phyloP scores from a whole-genome alignment of 2,797 vertebrate species.

The Poecilia gillii region DNA sequence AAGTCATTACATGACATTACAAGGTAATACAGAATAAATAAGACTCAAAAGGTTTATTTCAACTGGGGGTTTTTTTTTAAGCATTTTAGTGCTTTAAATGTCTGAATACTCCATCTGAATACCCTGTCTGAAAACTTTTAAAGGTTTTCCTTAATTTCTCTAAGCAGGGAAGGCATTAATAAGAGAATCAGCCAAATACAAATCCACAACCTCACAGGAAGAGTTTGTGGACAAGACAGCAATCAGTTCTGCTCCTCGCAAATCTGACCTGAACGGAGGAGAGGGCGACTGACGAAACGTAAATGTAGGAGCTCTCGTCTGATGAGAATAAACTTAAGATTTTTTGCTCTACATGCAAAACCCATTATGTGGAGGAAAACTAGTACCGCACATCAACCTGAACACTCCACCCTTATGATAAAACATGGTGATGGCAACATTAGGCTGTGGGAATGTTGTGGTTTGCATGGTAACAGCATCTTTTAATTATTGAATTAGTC shows the following conservation, averaged over 20 bases:
- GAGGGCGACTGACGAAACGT: neutral
- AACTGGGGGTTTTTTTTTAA: slow-evolving; percentile 13
- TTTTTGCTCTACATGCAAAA: neutral
- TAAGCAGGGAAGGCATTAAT: neutral
- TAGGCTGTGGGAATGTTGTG: neutral
- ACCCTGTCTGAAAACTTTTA: neutral
- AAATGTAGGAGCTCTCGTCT: neutral
- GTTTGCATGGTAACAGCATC: neutral
- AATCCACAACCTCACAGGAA: neutral
- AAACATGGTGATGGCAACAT: neutral
- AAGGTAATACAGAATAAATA: slow-evolving; percentile 44
- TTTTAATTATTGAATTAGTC: neutral
- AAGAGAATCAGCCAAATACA: neutral
- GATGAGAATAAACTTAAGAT: neutral
- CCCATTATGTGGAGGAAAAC: neutral
- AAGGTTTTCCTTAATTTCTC: slow-evolving; percentile 15
- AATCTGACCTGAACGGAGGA: neutral
- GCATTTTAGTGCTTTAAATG: slow-evolving; percentile 3
- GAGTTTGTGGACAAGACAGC: neutral
- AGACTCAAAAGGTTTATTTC: slow-evolving; percentile 11
- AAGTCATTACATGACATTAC: slow-evolving; percentile 54
- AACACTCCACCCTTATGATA: neutral
- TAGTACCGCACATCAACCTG: neutral
- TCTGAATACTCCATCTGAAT: neutral
- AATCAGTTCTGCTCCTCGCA: neutral